phyloP scores from a whole-genome alignment of 2,797 vertebrate genomes.

The Hydrocynus forskahlii region DNA sequence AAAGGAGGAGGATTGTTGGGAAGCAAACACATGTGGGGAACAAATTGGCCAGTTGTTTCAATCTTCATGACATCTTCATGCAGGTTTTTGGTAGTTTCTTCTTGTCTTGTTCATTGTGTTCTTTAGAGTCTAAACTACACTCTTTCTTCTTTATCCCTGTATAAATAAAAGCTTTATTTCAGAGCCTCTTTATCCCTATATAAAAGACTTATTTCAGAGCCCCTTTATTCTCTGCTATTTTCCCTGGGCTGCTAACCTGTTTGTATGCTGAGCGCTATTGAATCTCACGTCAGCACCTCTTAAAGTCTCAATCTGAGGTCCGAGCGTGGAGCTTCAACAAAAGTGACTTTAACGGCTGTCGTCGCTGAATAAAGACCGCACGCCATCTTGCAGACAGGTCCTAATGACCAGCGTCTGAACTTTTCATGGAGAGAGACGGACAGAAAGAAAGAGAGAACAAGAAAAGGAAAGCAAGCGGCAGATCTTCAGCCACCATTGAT shows the following conservation, averaged over 20 bases:
- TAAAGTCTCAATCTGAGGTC: conserved; percentile 16
- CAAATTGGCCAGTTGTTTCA: conserved; percentile 27
- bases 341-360: conserved; percentile 21
- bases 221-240: not conserved
- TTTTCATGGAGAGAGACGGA: not conserved
- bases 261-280: conserved; percentile 15
- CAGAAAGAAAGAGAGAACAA: not conserved
- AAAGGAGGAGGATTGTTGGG: conserved; percentile 23
- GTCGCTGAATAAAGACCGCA: conserved; percentile 1
- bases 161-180: not conserved
- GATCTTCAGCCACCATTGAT: not conserved
- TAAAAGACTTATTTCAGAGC: conserved; percentile 1
- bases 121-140: not conserved
- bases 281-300: conserved; percentile 5
- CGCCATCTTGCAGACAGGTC: not conserved
- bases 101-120: not conserved
- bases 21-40: conserved; percentile 4
- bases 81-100: not conserved
- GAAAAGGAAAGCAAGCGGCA: not conserved
- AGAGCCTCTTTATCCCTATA: not conserved
- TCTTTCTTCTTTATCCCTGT: not conserved
- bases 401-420: conserved; percentile 10
- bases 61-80: conserved; percentile 19
- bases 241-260: conserved; percentile 11
- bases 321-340: not conserved